phyloP scores from a whole-genome alignment of 2,888 invertebrate species.

The Heteromurus nitidus region DNA sequence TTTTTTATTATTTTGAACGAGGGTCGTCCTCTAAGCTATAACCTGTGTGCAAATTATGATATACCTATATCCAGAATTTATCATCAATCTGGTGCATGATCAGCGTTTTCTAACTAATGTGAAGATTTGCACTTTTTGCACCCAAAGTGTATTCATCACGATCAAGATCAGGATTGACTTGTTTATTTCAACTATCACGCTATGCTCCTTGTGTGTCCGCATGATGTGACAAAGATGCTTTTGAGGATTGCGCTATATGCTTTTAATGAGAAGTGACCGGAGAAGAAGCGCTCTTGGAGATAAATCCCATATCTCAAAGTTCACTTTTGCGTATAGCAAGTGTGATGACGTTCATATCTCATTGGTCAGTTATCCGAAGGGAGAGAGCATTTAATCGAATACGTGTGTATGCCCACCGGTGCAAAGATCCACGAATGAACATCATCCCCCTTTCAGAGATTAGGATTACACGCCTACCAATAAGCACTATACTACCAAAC shows the following conservation, averaged over 20 bases:
- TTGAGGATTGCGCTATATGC: neutral
- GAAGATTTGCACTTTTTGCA: slow-evolving; percentile 48
- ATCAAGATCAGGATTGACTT: slow-evolving; percentile 7
- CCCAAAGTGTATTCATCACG: neutral
- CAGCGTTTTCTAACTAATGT: slow-evolving; percentile 3
- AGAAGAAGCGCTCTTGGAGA: neutral
- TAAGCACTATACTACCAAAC: too few species aligned
- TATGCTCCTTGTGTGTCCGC: too few species aligned
- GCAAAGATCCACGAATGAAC: slow-evolving; percentile 34
- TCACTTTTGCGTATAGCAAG: slow-evolving; percentile 24
- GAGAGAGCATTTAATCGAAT: slow-evolving; percentile 20
- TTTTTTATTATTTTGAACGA: slow-evolving; percentile 3
- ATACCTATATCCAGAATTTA: slow-evolving; percentile 24
- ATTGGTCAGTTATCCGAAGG: slow-evolving; percentile 56
- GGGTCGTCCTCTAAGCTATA: neutral
- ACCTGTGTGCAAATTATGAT: neutral
- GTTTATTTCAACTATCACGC: slow-evolving; percentile 2
- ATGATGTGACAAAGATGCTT: too few species aligned
- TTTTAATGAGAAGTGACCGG: too few species aligned
- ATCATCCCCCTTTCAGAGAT: slow-evolving; percentile 25
- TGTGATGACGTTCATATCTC: slow-evolving; percentile 27
- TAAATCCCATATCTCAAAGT: slow-evolving; percentile 6
- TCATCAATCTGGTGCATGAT: slow-evolving; percentile 59
- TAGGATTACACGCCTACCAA: slow-evolving; percentile 33
- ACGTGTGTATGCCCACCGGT: slow-evolving; percentile 39